These are phyloP conservation scores for Gadopsis marmoratus DNA, from an alignment of 2,797 vertebrate species.

Conservation along the genomic window DNA sequence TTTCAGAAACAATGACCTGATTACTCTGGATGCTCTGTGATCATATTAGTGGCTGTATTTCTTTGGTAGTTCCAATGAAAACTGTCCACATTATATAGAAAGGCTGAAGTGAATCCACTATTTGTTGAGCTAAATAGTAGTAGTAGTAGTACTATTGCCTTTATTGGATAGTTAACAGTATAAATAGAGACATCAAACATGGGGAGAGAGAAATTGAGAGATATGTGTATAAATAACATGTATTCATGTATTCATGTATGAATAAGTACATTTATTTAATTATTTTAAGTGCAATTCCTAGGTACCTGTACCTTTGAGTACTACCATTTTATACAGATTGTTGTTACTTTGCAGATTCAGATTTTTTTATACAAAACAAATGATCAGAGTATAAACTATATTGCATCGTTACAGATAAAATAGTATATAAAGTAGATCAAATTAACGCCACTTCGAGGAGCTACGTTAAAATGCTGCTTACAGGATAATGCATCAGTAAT, in stretches of 20 bases:
- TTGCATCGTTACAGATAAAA: not conserved
- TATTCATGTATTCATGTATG: no score
- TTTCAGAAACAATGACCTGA: not conserved
- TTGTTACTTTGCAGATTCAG: not conserved
- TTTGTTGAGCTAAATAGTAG: not conserved
- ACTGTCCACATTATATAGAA: not conserved
- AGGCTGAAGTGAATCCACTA: not conserved
- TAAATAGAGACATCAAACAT: not conserved
- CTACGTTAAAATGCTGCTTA: not conserved
- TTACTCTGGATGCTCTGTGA: not conserved
- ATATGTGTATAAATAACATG: no score
- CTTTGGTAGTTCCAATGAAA: not conserved
- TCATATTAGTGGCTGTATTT: not conserved
- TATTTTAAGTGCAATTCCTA: no score
- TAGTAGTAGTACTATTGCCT: not conserved
- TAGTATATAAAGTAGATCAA: not conserved
- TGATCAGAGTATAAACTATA: no score
- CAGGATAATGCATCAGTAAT: not conserved
- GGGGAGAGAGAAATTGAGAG: not conserved
- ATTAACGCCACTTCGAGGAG: not conserved
- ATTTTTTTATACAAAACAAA: no score
- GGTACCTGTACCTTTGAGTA: not conserved
- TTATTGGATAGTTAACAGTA: no score
- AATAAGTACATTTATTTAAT: no score
- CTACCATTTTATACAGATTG: not conserved